Percentiles rank a stretch among this genome's conserved stretches.
phyloP scores from a whole-genome alignment of 2,113 vertebrate species.

The Cyanoderma ruficeps region DNA sequence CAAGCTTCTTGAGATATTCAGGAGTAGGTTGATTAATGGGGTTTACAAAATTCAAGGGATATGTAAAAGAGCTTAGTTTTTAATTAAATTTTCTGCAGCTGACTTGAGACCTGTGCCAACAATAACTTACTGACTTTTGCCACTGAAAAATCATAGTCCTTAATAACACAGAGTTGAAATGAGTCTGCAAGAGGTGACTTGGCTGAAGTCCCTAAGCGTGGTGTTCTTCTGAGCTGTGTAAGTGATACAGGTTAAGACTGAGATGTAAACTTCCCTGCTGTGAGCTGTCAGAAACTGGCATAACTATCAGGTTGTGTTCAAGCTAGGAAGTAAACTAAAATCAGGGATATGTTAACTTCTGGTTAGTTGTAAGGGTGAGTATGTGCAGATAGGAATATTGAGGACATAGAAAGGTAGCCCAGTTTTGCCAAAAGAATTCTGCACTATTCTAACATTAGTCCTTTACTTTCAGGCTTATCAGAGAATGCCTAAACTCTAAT shows the following conservation, averaged over 20 bases:
- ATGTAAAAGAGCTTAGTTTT: background rate
- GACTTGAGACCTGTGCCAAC: background rate
- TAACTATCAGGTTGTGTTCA: background rate
- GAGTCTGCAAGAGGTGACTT: background rate
- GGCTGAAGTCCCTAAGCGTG: background rate
- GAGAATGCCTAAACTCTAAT: background rate
- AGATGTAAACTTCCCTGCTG: background rate
- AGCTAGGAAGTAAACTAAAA: background rate
- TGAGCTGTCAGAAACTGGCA: background rate
- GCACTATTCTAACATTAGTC: background rate
- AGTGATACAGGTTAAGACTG: background rate
- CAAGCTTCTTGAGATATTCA: background rate
- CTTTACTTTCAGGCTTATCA: background rate
- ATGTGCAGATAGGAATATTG: background rate
- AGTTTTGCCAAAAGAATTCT: background rate
- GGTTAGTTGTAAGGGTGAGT: background rate
- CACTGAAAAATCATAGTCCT: background rate
- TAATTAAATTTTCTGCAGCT: background rate
- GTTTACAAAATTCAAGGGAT: background rate
- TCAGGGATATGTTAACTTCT: background rate
- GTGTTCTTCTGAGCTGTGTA: background rate
- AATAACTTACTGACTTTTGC: background rate
- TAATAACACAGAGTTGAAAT: background rate
- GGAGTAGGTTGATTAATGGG: background rate
- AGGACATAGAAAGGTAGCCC: background rate